Conservation (phyloP, 2,113 vertebrate species). For the Taxidea taxus region DNA sequence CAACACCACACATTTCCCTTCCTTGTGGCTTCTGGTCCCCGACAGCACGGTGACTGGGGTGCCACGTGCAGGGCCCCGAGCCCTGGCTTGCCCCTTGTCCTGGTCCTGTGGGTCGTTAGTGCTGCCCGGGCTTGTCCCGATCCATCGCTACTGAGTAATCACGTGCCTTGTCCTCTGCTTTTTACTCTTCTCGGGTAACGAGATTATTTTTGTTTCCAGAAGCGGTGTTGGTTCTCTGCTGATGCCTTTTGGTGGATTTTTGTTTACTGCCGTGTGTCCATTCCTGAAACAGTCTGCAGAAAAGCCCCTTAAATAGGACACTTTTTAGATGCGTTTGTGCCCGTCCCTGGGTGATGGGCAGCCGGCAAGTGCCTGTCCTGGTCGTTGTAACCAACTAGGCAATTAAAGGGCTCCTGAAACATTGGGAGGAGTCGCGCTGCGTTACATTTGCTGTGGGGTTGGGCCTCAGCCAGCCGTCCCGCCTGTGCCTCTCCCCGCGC, state of each 20-base stretch:
- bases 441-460: not conserved
- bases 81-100: too few relatives aligned
- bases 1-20: rapidly evolving
- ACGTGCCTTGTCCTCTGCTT: rapidly evolving
- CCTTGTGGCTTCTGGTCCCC: not conserved
- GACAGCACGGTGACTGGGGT: rapidly evolving
- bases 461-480: rapidly evolving
- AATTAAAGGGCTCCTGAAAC: not conserved
- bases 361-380: not conserved
- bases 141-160: too few relatives aligned
- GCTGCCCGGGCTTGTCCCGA: too few relatives aligned
- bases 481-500: rapidly evolving
- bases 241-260: rapidly evolving
- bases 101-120: too few relatives aligned
- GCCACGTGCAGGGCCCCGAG: not conserved
- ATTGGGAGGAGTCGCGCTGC: not conserved
- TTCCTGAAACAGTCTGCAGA: not conserved
- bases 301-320: not conserved
- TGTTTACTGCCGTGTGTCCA: not conserved
- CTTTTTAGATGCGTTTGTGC: not conserved
- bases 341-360: not conserved
- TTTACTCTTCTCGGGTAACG: not conserved
- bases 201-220: not conserved
- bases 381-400: not conserved
- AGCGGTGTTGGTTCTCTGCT: not conserved